Base-by-base conservation (phyloP, 2,113 vertebrate genomes). In the Anas platyrhynchos region DNA sequence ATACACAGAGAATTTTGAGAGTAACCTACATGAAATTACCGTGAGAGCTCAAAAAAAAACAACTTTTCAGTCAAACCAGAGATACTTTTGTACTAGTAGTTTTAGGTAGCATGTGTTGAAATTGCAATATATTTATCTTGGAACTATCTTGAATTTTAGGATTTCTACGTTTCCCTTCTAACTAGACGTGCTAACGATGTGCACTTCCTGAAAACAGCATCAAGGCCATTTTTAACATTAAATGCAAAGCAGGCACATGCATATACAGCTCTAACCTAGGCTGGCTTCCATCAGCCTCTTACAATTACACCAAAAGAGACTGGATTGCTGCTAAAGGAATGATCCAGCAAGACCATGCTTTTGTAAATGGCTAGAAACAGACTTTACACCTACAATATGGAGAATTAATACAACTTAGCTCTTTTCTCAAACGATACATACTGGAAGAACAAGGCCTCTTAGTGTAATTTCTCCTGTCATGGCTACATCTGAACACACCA, bases 391-490 rank as follows among this genome's bases (percentile, higher is more conserved):
- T 78, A 78, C 79, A 94, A 81, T 0, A 61, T 6, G 22, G 21
- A 82, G 46, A 55, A 72, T 68, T 75, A 79, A 73, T 43, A 66
- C 77, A 89, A 75, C 56, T 82, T 86, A 54, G 80, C 68, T 81
- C 32, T 74, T 62, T 87, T 73, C 69, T 68, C 54, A 38, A 44
- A 16, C 44, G 76, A 71, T 87, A 96, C 99, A 98, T 95, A 99
- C 99, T 85, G 99, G 99, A 74, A 99, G 98, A 96, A 99, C 99
- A 83, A 99, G 98, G 36, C 99, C 99, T 93, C 99, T 98, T 7
- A 99, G 97, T 8, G 99, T 99, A 98, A 99, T 99, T 97, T 99
- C 99, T 81, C 99, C 99, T 2, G 99, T 99, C 99, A 99, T 99
- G 96, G 99, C 99, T 29, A 99, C 98, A 94, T 99, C 99, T 7